Percentiles rank a stretch among this genome's conserved stretches.
phyloP scores from a whole-genome alignment of 2,113 vertebrate genomes.

The Oncorhynchus nerka region DNA sequence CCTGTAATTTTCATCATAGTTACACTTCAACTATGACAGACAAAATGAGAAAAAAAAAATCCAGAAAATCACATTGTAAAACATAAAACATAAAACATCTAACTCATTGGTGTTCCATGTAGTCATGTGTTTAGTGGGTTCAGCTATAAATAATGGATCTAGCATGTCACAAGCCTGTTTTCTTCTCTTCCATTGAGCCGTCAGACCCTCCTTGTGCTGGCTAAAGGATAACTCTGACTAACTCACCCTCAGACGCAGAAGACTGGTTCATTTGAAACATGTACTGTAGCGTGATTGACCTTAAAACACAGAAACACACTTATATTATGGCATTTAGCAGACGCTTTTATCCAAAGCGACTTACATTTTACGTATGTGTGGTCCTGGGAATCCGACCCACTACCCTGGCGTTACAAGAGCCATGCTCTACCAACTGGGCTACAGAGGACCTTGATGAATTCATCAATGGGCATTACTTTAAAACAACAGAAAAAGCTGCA shows the following conservation, averaged over 20 bases:
- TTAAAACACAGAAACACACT: slow-evolving; percentile 44
- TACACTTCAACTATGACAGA: too few species aligned
- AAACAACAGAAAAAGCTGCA: too few species aligned
- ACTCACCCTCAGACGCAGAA: background rate
- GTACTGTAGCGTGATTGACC: slow-evolving; percentile 47
- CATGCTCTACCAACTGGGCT: too few species aligned
- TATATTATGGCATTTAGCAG: slow-evolving; percentile 12
- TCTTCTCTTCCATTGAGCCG: background rate
- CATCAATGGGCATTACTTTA: too few species aligned
- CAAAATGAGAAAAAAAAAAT: too few species aligned
- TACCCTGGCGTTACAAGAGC: too few species aligned
- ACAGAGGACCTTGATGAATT: too few species aligned
- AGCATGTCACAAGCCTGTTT: slow-evolving; percentile 18
- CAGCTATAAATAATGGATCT: slow-evolving; percentile 37
- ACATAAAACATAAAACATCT: slow-evolving; percentile 37
- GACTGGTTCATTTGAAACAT: slow-evolving; percentile 15
- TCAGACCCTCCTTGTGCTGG: slow-evolving; percentile 5
- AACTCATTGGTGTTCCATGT: background rate
- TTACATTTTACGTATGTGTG: too few species aligned
- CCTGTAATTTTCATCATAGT: too few species aligned
- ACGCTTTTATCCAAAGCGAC: too few species aligned
- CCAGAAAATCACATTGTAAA: background rate
- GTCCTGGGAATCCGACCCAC: too few species aligned
- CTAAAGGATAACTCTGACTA: slow-evolving; percentile 22
- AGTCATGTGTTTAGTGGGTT: background rate